Percentiles rank a stretch among this genome's conserved stretches.
phyloP scores from a whole-genome alignment of 2,888 invertebrate species.

The Platycheirus rosarum region DNA sequence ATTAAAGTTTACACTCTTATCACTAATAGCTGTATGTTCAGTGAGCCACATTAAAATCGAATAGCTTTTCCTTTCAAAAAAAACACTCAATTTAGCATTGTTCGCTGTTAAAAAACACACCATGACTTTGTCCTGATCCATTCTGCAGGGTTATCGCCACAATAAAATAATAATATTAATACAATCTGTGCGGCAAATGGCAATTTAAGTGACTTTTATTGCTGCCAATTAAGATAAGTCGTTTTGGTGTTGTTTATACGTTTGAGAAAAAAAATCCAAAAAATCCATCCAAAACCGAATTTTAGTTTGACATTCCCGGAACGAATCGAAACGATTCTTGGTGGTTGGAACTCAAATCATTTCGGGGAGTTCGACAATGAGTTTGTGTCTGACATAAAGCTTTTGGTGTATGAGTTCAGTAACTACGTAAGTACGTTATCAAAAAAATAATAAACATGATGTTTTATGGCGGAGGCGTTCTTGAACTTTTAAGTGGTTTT shows the following conservation, averaged over 20 bases:
- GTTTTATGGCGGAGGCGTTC: conserved; percentile 10
- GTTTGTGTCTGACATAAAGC: too few species aligned
- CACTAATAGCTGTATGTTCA: not conserved
- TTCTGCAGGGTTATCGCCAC: conserved; percentile 47
- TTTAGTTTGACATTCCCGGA: not conserved
- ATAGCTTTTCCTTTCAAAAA: not conserved
- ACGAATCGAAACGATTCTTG: not conserved
- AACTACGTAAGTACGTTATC: not conserved
- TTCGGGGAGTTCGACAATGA: too few species aligned
- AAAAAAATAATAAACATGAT: conserved; percentile 2
- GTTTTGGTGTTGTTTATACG: conserved; percentile 41
- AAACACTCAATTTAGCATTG: conserved; percentile 9
- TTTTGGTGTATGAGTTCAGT: not conserved
- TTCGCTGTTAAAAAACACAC: not conserved
- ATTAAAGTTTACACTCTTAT: conserved; percentile 2
- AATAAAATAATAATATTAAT: conserved; percentile 58
- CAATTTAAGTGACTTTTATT: conserved; percentile 71
- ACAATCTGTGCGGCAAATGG: conserved; percentile 65
- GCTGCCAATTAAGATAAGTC: conserved; percentile 64
- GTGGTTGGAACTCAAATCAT: too few species aligned
- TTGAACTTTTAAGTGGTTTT: conserved; percentile 12
- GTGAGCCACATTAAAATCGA: not conserved
- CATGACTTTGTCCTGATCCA: conserved; percentile 31
- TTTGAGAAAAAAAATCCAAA: conserved; percentile 1
- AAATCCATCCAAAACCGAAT: not conserved